Evolutionary conservation across 2,113 vertebrate genomes (phyloP), one percentile per base, ranked within the genome.

Genomic region (Saiga tatarica): DNA sequence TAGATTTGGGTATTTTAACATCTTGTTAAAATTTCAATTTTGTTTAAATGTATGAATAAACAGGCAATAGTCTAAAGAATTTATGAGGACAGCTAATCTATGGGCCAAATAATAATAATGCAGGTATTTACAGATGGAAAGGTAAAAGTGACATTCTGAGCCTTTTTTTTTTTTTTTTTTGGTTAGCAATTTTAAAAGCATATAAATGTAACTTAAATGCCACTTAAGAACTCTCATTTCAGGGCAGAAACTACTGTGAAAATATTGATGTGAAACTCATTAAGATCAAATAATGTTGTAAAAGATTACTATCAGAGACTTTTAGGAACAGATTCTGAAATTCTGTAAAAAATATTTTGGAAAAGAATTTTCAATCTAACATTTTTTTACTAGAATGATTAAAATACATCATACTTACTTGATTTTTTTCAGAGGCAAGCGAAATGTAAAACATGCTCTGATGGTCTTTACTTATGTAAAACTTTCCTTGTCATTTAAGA

Each of bases 21-120:
- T 97, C 98, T 98, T 98, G 86, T 98, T 98, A 98, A 98, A 98
- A 98, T 97, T 95, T 98, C 91, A 98, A 74, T 74, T 79, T 96
- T 84, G 21, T 53, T 97, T 97, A 93, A 97, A 76, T 82, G 76
- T 62, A 60, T 87, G 91, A 96, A 95, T 94, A 96, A 98, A 97
- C 21, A 64, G n/a, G 93, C 95, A 94, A 67, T 97, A 87, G 42
- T 98, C 97, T 94, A 97, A 98, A 96, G 28, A 96, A 89, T 79
- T 95, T 96, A 97, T 64, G 59, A 96, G 96, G 57, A 96, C 30
- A 94, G 45, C 36, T 91, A 84, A 81, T 64, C 45, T 95, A 83
- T 94, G 50, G 71, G 55, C 14, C 94, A 79, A 93, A 93, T 50
- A 82, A 82, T 67, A 82, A 53, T 81, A 62, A 83, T 39, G 81